Conservation (phyloP, 2,113 vertebrate genomes). For the Myiozetetes cayanensis region DNA sequence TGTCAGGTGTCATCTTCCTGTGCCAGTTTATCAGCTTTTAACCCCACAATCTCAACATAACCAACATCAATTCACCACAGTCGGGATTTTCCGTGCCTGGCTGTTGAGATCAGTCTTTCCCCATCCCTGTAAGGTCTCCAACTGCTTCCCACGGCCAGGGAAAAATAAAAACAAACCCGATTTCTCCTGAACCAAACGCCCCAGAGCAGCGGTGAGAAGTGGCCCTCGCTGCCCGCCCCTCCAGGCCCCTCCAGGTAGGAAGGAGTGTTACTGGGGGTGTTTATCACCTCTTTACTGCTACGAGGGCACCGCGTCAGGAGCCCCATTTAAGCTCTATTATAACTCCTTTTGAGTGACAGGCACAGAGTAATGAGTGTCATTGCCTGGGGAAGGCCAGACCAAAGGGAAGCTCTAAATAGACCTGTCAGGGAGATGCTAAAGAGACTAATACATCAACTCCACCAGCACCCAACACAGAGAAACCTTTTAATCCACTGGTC, state of each 20-base stretch:
- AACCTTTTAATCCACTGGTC: not conserved
- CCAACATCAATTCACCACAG: rapidly evolving
- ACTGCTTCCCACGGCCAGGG: not conserved
- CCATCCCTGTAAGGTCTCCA: not conserved
- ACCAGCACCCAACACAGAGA: not conserved
- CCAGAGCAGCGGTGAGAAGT: not conserved
- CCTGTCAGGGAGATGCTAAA: slow-evolving; percentile 34
- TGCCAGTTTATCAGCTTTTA: not conserved
- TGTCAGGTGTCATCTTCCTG: rapidly evolving
- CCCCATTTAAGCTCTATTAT: not conserved
- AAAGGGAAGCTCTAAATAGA: slow-evolving; percentile 17
- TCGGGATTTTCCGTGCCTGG: rapidly evolving
- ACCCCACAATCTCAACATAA: rapidly evolving
- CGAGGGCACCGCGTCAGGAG: not conserved
- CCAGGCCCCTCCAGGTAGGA: not conserved
- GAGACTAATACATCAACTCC: slow-evolving; percentile 1
- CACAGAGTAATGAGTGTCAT: not conserved
- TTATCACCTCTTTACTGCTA: not conserved
- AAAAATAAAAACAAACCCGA: not conserved
- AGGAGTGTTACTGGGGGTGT: not conserved
- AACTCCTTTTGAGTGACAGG: slow-evolving; percentile 28
- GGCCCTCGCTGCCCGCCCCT: not conserved
- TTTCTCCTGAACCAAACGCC: rapidly evolving
- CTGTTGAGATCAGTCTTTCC: not conserved
- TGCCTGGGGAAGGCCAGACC: not conserved